Conservation (phyloP, 2,113 vertebrate species). For the Opisthocomus hoazin region DNA sequence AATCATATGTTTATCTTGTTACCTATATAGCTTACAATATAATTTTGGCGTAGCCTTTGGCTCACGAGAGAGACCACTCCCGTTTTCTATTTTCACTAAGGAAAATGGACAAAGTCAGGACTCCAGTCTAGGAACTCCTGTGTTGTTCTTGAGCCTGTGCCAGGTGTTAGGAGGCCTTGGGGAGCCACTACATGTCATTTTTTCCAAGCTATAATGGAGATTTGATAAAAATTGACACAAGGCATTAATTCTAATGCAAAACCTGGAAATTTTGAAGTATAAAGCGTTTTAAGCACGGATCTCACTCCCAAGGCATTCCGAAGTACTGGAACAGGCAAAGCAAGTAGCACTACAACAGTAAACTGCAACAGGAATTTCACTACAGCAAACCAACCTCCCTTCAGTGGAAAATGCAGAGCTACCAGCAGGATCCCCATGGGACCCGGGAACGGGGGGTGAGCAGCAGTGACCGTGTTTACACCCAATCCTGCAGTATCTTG, state of each 20-base stretch:
- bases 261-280: background rate
- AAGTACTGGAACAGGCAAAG: background rate
- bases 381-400: background rate
- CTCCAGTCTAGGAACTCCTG: constrained; percentile 31
- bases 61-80: constrained; percentile 19
- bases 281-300: background rate
- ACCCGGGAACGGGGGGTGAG: background rate
- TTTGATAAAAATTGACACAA: background rate
- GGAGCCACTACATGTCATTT: background rate
- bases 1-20: background rate
- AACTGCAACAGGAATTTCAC: background rate
- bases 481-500: background rate
- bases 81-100: constrained; percentile 34
- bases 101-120: constrained; percentile 53
- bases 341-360: background rate
- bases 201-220: background rate
- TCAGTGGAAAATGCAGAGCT: background rate
- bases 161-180: constrained; percentile 3
- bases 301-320: background rate
- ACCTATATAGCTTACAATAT: background rate
- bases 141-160: constrained; percentile 40
- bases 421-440: background rate
- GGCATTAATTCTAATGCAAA: background rate
- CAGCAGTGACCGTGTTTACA: background rate
- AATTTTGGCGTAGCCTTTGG: background rate